These are phyloP conservation scores for Apogon hyalosoma DNA, from an alignment of 2,797 vertebrate genomes.

Conservation along the genomic window DNA sequence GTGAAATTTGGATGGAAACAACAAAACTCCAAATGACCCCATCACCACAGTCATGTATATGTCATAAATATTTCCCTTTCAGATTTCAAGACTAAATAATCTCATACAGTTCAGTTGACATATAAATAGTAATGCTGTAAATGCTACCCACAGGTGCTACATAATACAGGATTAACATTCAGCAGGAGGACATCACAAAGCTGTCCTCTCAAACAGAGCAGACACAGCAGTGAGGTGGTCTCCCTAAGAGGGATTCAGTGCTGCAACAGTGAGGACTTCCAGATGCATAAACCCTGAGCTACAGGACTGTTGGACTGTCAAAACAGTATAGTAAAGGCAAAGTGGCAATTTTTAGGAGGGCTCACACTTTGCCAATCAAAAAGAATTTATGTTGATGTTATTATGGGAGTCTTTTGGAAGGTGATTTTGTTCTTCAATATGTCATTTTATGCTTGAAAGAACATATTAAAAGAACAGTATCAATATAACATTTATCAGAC, in stretches of 20 bases:
- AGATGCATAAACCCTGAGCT: not conserved
- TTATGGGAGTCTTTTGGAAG: too few species aligned
- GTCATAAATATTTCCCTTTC: too few species aligned
- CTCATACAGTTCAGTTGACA: too few species aligned
- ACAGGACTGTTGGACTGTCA: not conserved
- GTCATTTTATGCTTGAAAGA: not conserved
- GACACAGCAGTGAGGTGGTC: not conserved
- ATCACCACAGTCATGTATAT: too few species aligned
- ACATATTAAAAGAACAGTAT: not conserved
- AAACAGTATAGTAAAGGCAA: not conserved
- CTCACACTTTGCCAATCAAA: not conserved
- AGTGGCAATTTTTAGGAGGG: not conserved
- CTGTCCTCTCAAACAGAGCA: not conserved
- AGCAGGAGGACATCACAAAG: not conserved
- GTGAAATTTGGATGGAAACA: too few species aligned
- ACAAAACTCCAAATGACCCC: too few species aligned
- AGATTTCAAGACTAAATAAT: too few species aligned
- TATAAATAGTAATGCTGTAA: not conserved
- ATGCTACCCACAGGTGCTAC: not conserved
- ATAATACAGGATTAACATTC: not conserved
- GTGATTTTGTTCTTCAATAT: not conserved
- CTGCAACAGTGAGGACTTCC: not conserved
- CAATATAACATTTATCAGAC: constrained; percentile 4
- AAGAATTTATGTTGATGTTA: not conserved
- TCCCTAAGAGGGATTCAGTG: not conserved